Evolutionary conservation across 2,888 invertebrate genomes (phyloP), one percentile per base, ranked within the genome.

Genomic region (Cacoxenus indagator): DNA sequence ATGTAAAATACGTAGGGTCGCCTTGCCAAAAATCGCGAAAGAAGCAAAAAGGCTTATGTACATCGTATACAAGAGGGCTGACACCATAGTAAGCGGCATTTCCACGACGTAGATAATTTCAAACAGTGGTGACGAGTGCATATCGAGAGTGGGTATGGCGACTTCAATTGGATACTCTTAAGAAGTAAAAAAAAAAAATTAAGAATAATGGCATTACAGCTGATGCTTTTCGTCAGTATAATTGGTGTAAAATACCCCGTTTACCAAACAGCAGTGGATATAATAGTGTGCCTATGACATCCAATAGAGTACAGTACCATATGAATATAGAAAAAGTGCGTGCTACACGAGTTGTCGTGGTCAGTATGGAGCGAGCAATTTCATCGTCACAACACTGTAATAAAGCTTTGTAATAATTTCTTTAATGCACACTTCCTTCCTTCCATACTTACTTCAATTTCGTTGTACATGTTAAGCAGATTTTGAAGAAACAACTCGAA

Each of bases 31-130:
- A 75, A 86, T 81, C 1, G 86, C 80, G 65, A 82, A 84, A 1
- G 86, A 77, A 9, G 81, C 86, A 68, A 87, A 87, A 3, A 87
- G 71, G 68, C 78, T 86, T 6, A 82, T 84, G 68, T 86, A 87
- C 4, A 86, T 85, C 84, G 86, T 85, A 31, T 85, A 87, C 83
- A 86, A 75, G 64, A 76, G 69, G 1, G 78, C 74, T 4, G 86
- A 71, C 4, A 82, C 55, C 2, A 85, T 19, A 11, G 85, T 81
- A 1, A 74, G 73, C 17, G 83, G 74, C 9, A 84, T 24, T 71
- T 87, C 79, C 54, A 82, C 48, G 8, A 84, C 29, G 68, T 83
- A 87, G 64, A 84, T 72, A n/a, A 85, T 75, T 73, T 87, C 85
- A 71, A 85, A 87, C 14, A 78, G 27, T 2, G 87, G 87, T 2